phyloP scores from a whole-genome alignment of 1,140 invertebrate genomes.

The Aphis craccivora region DNA sequence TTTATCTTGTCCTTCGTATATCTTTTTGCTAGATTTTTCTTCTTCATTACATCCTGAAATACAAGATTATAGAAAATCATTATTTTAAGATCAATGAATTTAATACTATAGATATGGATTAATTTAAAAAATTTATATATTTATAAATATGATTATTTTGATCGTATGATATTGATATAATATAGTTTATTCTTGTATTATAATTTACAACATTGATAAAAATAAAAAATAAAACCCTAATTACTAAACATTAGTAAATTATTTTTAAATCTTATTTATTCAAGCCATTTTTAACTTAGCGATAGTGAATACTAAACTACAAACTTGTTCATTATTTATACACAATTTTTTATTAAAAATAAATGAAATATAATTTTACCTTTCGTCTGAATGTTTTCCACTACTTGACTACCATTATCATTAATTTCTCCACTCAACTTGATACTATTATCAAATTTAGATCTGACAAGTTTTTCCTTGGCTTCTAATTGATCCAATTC shows the following conservation, averaged over 20 bases:
- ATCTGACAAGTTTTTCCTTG: slow-evolving; percentile 35
- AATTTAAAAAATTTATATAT: no score
- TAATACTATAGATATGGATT: not conserved
- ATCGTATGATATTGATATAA: not conserved
- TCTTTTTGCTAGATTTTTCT: not conserved
- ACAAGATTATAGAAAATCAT: not conserved
- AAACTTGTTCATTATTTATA: slow-evolving; percentile 42
- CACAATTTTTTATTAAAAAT: not conserved
- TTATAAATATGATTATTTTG: not conserved
- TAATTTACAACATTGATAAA: not conserved
- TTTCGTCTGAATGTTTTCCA: slow-evolving; percentile 52
- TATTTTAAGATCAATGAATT: not conserved
- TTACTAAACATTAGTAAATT: no score
- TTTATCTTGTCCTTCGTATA: not conserved
- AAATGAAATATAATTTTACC: slow-evolving; percentile 49
- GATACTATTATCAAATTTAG: slow-evolving; percentile 49
- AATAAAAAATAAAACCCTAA: no score
- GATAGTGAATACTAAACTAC: slow-evolving; percentile 29
- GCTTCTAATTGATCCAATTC: slow-evolving; percentile 47
- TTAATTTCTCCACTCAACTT: slow-evolving; percentile 27
- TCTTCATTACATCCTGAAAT: slow-evolving; percentile 7
- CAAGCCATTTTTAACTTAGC: not conserved
- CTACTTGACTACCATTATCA: slow-evolving; percentile 55
- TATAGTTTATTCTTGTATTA: not conserved
- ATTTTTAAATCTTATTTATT: not conserved